Evolutionary conservation across 2,113 vertebrate genomes (phyloP).

Genomic region (Camelus bactrianus): DNA sequence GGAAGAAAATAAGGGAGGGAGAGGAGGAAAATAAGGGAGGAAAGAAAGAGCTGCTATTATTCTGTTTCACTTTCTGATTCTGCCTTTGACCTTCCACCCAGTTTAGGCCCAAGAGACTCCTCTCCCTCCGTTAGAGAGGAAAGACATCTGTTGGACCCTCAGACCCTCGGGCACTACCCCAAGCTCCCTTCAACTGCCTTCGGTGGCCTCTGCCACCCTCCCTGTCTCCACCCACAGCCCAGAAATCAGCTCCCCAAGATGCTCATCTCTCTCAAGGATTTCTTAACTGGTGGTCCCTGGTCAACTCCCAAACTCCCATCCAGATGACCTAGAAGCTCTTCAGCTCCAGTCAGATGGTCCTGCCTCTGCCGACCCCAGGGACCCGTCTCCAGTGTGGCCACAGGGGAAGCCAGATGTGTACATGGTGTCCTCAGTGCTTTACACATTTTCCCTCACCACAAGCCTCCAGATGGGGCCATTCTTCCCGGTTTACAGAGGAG

Average conservation of each 20-base stretch:
- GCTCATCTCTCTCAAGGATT: not conserved
- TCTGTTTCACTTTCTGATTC: not conserved
- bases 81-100: too few species aligned
- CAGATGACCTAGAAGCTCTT: too few species aligned
- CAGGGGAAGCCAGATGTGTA: rapidly evolving
- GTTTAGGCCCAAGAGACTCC: not conserved
- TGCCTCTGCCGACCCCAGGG: rapidly evolving
- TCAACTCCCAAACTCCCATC: not conserved
- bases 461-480: not conserved
- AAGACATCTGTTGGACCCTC: not conserved
- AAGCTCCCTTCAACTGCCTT: not conserved
- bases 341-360: rapidly evolving
- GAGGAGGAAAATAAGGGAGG: not conserved
- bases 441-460: not conserved
- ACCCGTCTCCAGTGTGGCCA: rapidly evolving
- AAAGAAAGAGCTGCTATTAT: rapidly evolving
- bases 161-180: not conserved
- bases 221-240: rapidly evolving
- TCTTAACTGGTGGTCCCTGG: not conserved
- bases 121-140: not conserved
- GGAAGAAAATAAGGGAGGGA: not conserved
- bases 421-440: not conserved
- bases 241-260: not conserved
- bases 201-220: not conserved
- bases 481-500: not conserved